phyloP scores from a whole-genome alignment of 2,888 invertebrate genomes.

The Sussaba pulchella region DNA sequence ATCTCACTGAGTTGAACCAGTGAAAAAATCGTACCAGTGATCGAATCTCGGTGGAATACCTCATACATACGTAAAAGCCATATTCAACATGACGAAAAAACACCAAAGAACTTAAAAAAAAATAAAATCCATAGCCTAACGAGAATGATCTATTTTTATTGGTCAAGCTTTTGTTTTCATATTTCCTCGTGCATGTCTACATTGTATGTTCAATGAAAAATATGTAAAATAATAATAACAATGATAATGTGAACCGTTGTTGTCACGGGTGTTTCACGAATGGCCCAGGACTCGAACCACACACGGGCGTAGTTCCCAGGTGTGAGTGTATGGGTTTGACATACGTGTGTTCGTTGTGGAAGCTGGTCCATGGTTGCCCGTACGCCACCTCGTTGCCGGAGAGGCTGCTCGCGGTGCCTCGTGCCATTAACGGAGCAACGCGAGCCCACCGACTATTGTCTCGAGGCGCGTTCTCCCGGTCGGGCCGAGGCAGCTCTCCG shows the following conservation, averaged over 20 bases:
- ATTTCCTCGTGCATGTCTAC: not conserved
- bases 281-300: not conserved
- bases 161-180: slow-evolving; percentile 12
- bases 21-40: too few relatives aligned
- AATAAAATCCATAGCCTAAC: slow-evolving; percentile 19
- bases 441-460: slow-evolving; percentile 51
- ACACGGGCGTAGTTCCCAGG: not conserved
- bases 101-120: not conserved
- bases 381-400: slow-evolving; percentile 45
- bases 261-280: slow-evolving; percentile 21
- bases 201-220: slow-evolving; percentile 20
- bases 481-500: slow-evolving; percentile 14
- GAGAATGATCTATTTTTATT: slow-evolving; percentile 25
- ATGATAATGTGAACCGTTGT: not conserved
- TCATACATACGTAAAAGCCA: not conserved
- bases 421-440: slow-evolving; percentile 49
- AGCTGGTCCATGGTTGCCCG: slow-evolving; percentile 29
- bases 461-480: slow-evolving; percentile 40
- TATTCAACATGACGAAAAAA: not conserved
- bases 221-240: slow-evolving; percentile 19
- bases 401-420: slow-evolving; percentile 41
- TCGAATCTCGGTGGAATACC: too few relatives aligned
- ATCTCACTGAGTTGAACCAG: too few relatives aligned
- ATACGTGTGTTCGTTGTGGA: slow-evolving; percentile 5
- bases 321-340: not conserved